Percentiles rank a stretch among this genome's conserved stretches.
Evolutionary conservation across 2,797 vertebrate species (phyloP).

Genomic region (Gadopsis marmoratus): DNA sequence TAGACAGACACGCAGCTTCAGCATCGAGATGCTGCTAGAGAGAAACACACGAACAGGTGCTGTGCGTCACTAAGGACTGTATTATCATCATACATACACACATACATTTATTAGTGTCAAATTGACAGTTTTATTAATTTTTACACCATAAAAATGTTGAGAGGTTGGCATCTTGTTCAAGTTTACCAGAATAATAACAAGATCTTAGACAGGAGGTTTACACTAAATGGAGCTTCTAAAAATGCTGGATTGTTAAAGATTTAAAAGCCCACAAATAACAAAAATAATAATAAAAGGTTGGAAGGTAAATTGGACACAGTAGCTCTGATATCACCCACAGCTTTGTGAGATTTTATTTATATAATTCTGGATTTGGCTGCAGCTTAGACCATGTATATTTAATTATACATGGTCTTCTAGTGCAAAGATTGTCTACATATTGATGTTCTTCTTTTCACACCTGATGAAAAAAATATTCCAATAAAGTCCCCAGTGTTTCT

Average conservation of each 20-base stretch:
- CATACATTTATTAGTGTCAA: background rate
- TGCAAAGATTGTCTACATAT: too few species aligned
- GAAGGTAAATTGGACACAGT: background rate
- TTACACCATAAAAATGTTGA: background rate
- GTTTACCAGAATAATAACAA: background rate
- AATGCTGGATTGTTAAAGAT: background rate
- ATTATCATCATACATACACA: background rate
- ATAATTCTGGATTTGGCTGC: too few species aligned
- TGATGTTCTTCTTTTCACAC: background rate
- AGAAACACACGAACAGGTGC: conserved; percentile 53
- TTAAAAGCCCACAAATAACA: background rate
- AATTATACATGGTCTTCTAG: too few species aligned
- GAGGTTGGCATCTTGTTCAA: background rate
- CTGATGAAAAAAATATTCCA: conserved; percentile 27
- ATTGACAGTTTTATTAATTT: background rate
- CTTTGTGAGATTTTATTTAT: background rate
- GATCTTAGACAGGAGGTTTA: background rate
- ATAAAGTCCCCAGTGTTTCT: background rate
- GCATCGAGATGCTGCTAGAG: conserved; percentile 40
- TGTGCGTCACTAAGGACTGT: background rate
- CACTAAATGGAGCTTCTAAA: background rate
- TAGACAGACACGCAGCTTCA: conserved; percentile 56
- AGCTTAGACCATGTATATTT: too few species aligned
- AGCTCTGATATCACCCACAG: background rate
- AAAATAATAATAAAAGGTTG: background rate